phyloP scores from a whole-genome alignment of 1,140 invertebrate species.

The Drosophila quadrilineata region DNA sequence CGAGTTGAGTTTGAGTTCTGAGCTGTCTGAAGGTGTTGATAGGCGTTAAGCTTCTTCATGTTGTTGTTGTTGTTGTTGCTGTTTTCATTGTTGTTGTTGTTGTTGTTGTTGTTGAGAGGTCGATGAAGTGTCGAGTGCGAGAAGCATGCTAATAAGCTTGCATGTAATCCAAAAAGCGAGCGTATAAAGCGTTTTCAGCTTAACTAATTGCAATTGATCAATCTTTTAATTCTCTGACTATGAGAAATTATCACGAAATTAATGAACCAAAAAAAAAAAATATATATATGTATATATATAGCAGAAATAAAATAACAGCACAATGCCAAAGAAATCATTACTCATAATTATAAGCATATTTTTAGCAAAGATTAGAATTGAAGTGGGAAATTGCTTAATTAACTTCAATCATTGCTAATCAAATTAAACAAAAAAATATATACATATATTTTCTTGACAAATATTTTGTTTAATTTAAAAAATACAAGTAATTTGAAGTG shows the following conservation, averaged over 20 bases:
- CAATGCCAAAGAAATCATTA: too few relatives aligned
- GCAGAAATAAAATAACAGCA: too few relatives aligned
- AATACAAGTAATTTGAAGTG: too few relatives aligned
- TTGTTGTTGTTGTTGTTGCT: not conserved
- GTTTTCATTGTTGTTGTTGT: not conserved
- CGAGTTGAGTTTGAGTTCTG: conserved; percentile 3
- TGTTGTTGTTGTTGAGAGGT: conserved; percentile 10
- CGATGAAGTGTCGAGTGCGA: conserved; percentile 20
- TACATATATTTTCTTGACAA: not conserved
- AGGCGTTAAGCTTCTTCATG: not conserved
- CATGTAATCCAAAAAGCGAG: not conserved
- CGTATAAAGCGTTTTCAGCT: not conserved
- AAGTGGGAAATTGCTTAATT: too few relatives aligned
- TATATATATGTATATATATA: not conserved
- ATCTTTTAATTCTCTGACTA: conserved; percentile 2
- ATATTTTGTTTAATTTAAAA: not conserved
- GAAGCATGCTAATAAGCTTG: conserved; percentile 26
- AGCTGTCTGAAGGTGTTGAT: conserved; percentile 20
- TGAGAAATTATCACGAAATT: not conserved
- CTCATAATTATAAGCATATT: too few relatives aligned
- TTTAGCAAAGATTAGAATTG: too few relatives aligned
- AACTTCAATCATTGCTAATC: too few relatives aligned
- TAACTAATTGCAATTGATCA: conserved; percentile 17
- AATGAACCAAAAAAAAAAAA: not conserved
- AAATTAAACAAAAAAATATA: too few relatives aligned